Evolutionary conservation across 2,113 vertebrate species (phyloP), one percentile per base, ranked within the genome.

Genomic region (Oreocharis arfaki): DNA sequence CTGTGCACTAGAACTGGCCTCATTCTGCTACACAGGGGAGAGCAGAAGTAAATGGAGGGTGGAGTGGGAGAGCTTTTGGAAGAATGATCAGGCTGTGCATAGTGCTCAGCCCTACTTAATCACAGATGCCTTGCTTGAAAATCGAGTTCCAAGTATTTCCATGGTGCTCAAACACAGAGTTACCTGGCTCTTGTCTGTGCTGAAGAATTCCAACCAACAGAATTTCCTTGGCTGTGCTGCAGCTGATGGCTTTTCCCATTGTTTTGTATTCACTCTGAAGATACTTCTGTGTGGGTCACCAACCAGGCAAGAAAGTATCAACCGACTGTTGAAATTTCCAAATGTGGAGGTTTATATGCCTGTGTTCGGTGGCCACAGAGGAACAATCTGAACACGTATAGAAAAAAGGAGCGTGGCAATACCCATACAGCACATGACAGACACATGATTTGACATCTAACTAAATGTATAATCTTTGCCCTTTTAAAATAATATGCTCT

Each of bases 11-110:
- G 81, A 94, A 64, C 65, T 82, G 81, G 95, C 89, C 79, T 90
- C 75, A 1, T 90, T 90, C 59, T 80, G 50, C 79, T 59, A 55
- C 95, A 63, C 92, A 59, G 44, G 79, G 61, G 91, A 93, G 71
- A 47, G 71, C 84, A 90, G 93, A 87, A 93, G 74, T 96, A 96
- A 95, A 96, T 91, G 91, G 81, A 95, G 84, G 83, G 91, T 92
- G 80, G 93, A 92, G 83, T 52, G 91, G 95, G 87, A 94, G 87
- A 90, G 46, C 63, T 94, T 96, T 86, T 95, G 92, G 60, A 95
- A 93, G 92, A 94, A 24, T 88, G 76, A 85, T 95, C 89, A 95
- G 87, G 81, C 82, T 91, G 67, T 77, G 67, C 35, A 4, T 24
- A 76, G 74, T 50, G 46, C 89, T 95, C 93, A 95, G 79, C 68